Conservation (phyloP, 2,888 invertebrate species). For the Orchesellides sinensis region DNA sequence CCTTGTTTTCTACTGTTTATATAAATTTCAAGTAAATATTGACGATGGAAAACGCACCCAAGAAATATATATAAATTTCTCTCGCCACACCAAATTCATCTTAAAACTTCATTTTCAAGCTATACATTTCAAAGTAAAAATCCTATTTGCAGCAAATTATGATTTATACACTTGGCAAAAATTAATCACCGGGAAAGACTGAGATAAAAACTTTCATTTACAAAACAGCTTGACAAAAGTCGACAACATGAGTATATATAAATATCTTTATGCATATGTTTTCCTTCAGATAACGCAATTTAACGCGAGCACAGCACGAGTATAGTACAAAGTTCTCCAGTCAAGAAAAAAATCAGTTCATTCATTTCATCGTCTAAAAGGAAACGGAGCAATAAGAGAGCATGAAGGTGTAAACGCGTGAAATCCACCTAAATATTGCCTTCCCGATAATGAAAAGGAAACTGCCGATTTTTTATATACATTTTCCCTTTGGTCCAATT, state of each 20-base stretch:
- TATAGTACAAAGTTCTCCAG: too few species aligned
- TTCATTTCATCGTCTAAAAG: conserved; percentile 18
- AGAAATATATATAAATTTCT: too few species aligned
- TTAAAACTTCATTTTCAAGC: not conserved
- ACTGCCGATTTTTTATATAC: not conserved
- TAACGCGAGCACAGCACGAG: too few species aligned
- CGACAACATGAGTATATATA: too few species aligned
- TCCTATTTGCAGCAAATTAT: conserved; percentile 29
- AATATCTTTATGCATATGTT: too few species aligned
- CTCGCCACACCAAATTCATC: too few species aligned
- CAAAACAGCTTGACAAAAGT: not conserved
- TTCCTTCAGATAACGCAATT: too few species aligned
- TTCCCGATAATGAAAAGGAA: not conserved
- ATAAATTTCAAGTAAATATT: too few species aligned
- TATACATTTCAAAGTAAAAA: too few species aligned
- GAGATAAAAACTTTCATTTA: not conserved
- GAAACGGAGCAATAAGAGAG: conserved; percentile 32
- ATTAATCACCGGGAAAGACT: conserved; percentile 26
- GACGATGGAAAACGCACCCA: too few species aligned
- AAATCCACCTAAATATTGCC: conserved; percentile 63
- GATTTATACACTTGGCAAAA: conserved; percentile 27
- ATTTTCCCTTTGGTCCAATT: not conserved
- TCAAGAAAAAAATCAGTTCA: conserved; percentile 22
- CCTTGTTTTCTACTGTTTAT: too few species aligned
- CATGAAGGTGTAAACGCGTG: conserved; percentile 72